Base-by-base conservation (phyloP, 2,113 vertebrate genomes). In the Garra rufa region DNA sequence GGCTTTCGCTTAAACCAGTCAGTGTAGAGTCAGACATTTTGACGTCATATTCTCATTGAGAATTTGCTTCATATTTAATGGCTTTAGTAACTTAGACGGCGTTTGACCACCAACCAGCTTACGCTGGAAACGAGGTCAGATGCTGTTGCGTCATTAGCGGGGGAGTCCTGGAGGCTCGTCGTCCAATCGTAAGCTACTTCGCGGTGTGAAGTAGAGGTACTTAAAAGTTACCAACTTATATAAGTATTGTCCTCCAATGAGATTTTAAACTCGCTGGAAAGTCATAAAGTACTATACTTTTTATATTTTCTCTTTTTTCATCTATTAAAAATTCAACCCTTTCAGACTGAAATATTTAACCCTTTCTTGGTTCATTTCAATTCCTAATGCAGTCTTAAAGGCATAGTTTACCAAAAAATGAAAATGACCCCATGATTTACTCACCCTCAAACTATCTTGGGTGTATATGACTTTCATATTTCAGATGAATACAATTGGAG, bases 91-190 rank as follows among this genome's bases (percentile, higher is more conserved):
- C 9, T 63, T 63, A 44, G 26, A 76, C 14, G 15, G 9, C 46
- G 59, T 65, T 48, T 67, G 43, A 82, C 63, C 75, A 77, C 52
- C 75, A 15, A 57, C 52, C 65, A 52, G 80, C 19, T 82, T 55
- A 34, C 28, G 78, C 26, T 86, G 71, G 75, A 73, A 86, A 82
- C 19, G 69, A 87, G 86, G 88, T 86, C 88, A 85, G 82, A 67
- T 69, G 24, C 13, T 69, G 59, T 81, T 50, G 80, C 88, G 84
- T 89, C 88, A 87, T 55, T 24, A 26, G 82, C 21, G 73, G 81
- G 85, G 86, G 85, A 87, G 84, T 84, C 81, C 86, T 82, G 84
- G 67, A 75, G 80, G 88, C 73, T 76, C 65, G 65, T 67, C 44
- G 52, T 81, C 70, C 43, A 79, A 82, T 76, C 79, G 71, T 28